Evolutionary conservation across 2,113 vertebrate genomes (phyloP).

Genomic region (Atlantisia rogersi): DNA sequence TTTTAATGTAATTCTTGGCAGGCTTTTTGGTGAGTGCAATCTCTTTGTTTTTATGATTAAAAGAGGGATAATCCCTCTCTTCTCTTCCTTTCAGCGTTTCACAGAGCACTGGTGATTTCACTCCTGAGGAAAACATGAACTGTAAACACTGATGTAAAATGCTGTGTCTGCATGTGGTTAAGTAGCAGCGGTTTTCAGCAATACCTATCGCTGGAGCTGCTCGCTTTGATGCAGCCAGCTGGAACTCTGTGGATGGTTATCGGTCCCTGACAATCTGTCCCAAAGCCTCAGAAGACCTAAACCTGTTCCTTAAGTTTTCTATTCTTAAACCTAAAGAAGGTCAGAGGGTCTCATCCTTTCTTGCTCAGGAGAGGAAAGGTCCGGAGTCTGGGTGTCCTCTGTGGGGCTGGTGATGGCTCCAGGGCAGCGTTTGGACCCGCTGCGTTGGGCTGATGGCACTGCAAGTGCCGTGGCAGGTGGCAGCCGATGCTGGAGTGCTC

Average conservation of each 20-base stretch:
- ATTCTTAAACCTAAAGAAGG: neutral
- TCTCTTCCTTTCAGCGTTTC: neutral
- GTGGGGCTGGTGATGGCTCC: neutral
- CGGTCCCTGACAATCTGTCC: neutral
- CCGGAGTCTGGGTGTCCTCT: neutral
- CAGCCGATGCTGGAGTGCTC: neutral
- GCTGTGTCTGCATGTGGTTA: neutral
- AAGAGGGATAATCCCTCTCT: neutral
- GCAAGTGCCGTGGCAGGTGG: rapidly evolving
- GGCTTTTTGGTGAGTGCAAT: neutral
- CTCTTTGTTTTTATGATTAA: neutral
- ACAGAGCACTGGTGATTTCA: neutral
- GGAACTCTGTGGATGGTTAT: neutral
- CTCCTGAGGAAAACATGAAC: neutral
- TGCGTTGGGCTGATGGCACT: rapidly evolving
- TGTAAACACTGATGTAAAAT: neutral
- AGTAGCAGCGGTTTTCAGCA: neutral
- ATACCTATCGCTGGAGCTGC: neutral
- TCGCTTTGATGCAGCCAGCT: neutral
- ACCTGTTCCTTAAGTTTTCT: neutral
- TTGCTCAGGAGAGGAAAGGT: neutral
- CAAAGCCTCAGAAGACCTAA: neutral
- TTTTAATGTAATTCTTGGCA: neutral
- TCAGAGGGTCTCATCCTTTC: neutral
- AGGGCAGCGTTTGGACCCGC: rapidly evolving